Evolutionary conservation across 2,888 invertebrate genomes (phyloP).

Genomic region (Phasia obesa): DNA sequence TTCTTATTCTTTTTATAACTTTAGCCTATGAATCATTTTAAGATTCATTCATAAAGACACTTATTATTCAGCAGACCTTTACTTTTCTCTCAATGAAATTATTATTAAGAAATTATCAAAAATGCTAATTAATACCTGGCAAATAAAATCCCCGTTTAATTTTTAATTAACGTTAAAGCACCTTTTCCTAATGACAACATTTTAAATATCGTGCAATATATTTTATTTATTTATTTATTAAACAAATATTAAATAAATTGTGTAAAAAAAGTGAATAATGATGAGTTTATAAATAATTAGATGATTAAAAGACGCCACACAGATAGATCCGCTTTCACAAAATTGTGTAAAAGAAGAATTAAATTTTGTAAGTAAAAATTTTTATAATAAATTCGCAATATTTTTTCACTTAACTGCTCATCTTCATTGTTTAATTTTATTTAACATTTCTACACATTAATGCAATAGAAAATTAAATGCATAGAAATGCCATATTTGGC

Average conservation of each 20-base stretch:
- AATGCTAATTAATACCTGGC: neutral
- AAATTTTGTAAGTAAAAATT: constrained; percentile 9
- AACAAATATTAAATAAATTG: constrained; percentile 41
- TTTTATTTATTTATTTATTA: constrained; percentile 10
- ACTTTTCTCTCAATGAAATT: constrained; percentile 15
- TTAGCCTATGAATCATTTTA: constrained; percentile 10
- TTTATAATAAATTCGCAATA: no score
- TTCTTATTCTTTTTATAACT: neutral
- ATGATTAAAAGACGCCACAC: constrained; percentile 25
- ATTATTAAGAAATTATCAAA: neutral
- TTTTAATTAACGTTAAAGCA: neutral
- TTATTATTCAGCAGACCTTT: neutral
- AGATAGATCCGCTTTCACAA: constrained; percentile 49
- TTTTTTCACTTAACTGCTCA: no score
- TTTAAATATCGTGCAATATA: constrained; percentile 10
- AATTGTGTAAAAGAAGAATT: constrained; percentile 11
- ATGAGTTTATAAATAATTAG: constrained; percentile 58
- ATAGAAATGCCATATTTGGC: no score
- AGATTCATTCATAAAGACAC: constrained; percentile 8
- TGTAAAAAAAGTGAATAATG: constrained; percentile 53
- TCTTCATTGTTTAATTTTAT: no score
- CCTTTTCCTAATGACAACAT: neutral
- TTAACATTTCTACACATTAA: no score
- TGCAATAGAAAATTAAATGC: no score
- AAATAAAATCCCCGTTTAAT: constrained; percentile 3